These are phyloP conservation scores for Arenaria interpres DNA, from an alignment of 2,113 vertebrate species.

Conservation along the genomic window DNA sequence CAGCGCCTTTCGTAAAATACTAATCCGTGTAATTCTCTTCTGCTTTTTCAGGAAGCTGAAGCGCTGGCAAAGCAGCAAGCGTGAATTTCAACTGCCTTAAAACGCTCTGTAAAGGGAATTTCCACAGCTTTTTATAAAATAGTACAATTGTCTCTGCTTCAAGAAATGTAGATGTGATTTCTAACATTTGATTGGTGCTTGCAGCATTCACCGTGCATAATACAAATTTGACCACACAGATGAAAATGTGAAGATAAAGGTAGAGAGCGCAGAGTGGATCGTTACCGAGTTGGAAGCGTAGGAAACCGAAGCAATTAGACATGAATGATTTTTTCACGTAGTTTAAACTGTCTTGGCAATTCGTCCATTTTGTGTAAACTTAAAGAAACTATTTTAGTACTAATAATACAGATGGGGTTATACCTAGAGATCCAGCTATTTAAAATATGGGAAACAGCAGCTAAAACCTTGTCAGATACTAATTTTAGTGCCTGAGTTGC, in stretches of 20 bases:
- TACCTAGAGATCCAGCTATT: background rate
- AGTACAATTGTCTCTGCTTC: constrained; percentile 68
- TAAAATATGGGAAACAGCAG: background rate
- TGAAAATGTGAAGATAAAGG: constrained; percentile 45
- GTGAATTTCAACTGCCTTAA: constrained; percentile 67
- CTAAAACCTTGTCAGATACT: background rate
- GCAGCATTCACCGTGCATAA: constrained; percentile 29
- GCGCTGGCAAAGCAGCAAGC: constrained; percentile 78
- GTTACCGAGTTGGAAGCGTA: background rate
- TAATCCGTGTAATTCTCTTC: background rate
- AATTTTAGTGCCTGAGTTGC: constrained; percentile 54
- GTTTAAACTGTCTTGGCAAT: constrained; percentile 44
- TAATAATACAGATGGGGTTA: constrained; percentile 6
- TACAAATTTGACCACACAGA: constrained; percentile 12
- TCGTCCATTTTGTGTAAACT: background rate
- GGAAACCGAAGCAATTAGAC: background rate
- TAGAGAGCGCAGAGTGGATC: background rate
- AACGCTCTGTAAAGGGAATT: constrained; percentile 65
- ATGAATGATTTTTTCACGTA: background rate
- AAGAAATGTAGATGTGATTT: constrained; percentile 60
- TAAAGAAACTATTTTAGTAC: constrained; percentile 51
- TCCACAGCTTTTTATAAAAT: constrained; percentile 72
- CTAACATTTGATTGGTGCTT: constrained; percentile 68
- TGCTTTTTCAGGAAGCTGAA: constrained; percentile 79
- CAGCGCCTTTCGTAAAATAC: background rate